Percentiles rank a stretch among this genome's conserved stretches.
phyloP scores from a whole-genome alignment of 2,113 vertebrate species.

The Podiceps cristatus region DNA sequence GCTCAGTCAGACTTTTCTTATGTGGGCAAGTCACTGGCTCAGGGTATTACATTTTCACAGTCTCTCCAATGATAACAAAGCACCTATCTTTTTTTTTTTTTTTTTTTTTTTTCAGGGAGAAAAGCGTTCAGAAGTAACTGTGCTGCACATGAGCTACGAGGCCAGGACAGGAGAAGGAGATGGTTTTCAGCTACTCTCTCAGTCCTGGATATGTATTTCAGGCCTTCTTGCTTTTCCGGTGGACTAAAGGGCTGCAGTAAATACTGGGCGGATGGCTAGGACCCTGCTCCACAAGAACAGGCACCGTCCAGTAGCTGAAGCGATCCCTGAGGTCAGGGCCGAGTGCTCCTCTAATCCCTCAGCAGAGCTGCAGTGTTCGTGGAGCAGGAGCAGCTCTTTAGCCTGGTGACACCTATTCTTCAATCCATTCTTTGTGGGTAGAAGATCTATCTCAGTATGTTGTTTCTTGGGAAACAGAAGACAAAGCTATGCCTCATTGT shows the following conservation, averaged over 20 bases:
- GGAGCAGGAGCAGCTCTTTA: background rate
- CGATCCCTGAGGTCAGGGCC: accelerated
- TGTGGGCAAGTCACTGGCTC: background rate
- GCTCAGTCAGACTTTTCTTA: background rate
- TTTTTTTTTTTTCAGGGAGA: too few relatives aligned
- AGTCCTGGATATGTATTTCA: background rate
- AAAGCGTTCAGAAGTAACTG: too few relatives aligned
- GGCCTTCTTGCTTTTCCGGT: background rate
- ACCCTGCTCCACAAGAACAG: background rate
- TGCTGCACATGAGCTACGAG: accelerated
- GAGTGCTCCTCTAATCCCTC: background rate
- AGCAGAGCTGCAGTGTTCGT: background rate
- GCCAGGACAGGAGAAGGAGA: background rate
- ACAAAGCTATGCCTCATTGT: background rate
- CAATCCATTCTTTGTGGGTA: background rate
- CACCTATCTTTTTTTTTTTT: background rate
- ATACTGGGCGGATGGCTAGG: background rate
- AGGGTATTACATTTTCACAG: background rate
- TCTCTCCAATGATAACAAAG: background rate
- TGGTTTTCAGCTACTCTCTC: background rate
- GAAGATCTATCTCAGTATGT: background rate
- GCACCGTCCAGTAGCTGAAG: background rate
- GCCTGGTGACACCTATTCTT: background rate
- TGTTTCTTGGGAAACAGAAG: background rate
- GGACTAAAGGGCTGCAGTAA: background rate